Evolutionary conservation across 2,797 vertebrate species (phyloP).

Genomic region (Molothrus ater): DNA sequence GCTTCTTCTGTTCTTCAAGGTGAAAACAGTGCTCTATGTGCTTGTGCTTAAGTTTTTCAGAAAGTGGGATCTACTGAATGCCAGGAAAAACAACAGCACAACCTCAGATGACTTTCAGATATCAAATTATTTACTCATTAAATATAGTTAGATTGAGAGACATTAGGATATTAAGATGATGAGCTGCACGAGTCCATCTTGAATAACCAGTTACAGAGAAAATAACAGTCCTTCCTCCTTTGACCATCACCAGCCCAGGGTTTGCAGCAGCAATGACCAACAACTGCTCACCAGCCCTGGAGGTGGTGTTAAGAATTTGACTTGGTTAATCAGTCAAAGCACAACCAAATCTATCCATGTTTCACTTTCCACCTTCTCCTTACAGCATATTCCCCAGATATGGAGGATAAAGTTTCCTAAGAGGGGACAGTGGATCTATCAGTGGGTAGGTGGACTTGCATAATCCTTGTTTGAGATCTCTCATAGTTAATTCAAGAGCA

Average conservation of each 20-base stretch:
- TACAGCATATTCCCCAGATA: background rate
- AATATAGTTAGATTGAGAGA: background rate
- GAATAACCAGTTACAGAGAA: background rate
- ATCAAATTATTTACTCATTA: slow-evolving; percentile 26
- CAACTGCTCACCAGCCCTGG: background rate
- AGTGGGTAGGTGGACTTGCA: background rate
- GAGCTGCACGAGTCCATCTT: background rate
- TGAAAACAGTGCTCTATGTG: background rate
- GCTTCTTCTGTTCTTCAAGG: background rate
- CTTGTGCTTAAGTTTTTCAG: background rate
- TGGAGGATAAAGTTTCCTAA: background rate
- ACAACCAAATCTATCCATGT: background rate
- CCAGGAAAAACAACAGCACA: background rate
- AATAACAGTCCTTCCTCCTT: slow-evolving; percentile 1
- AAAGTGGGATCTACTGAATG: background rate
- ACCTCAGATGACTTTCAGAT: background rate
- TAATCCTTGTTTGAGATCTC: background rate
- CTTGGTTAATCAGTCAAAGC: background rate
- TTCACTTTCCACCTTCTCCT: background rate
- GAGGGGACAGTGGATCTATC: background rate
- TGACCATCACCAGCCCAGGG: background rate
- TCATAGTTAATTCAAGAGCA: background rate
- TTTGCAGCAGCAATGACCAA: background rate
- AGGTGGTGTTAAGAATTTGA: background rate
- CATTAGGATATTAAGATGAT: background rate